A percentile compares a stretch with the other conserved stretches of the same genome.
These are phyloP conservation scores for Apamea epomidion DNA, from an alignment of 2,888 invertebrate genomes.

Conservation along the genomic window DNA sequence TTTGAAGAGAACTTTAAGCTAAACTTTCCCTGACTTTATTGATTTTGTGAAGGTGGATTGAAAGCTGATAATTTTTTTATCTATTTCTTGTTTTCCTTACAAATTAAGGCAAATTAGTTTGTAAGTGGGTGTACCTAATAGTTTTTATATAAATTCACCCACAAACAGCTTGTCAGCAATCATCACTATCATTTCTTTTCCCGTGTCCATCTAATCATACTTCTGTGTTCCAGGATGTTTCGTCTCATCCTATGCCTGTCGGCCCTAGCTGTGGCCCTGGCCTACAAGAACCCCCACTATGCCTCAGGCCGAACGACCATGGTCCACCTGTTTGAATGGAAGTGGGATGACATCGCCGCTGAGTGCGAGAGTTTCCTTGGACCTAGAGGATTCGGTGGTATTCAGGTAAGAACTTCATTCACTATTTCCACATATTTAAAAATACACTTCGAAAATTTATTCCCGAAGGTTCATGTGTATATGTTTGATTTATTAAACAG, in stretches of 20 bases:
- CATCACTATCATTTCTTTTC: not conserved
- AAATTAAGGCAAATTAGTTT: not conserved
- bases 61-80: not conserved
- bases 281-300: conserved; percentile 91
- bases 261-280: conserved; percentile 73
- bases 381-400: conserved; percentile 93
- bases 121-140: not conserved
- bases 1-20: no score
- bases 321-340: conserved; percentile 96
- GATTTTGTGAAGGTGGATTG: not conserved
- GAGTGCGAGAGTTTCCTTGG: conserved; percentile 95
- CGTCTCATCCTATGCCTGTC: conserved; percentile 78
- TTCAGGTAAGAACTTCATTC: conserved; percentile 89
- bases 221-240: conserved; percentile 78
- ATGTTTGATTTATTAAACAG: not conserved
- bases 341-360: conserved; percentile 94
- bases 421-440: not conserved
- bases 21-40: not conserved
- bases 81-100: not conserved
- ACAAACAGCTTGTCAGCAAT: not conserved
- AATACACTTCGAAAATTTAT: no score
- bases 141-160: not conserved
- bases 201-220: not conserved
- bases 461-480: no score
- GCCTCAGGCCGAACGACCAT: conserved; percentile 91